Evolutionary conservation across 2,113 vertebrate genomes (phyloP).

Genomic region (Thunnus maccoyii): DNA sequence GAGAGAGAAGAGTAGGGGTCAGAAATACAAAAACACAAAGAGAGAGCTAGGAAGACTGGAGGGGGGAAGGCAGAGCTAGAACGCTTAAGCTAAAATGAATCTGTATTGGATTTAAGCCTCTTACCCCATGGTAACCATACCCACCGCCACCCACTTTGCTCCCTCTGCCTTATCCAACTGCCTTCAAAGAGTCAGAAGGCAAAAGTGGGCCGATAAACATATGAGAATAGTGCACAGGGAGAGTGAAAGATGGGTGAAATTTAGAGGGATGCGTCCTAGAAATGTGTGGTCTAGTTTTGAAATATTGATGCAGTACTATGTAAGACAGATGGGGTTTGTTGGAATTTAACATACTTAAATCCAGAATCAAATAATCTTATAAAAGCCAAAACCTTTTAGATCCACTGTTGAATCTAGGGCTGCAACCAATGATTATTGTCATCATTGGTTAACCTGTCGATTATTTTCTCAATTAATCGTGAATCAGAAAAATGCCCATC

Average conservation of each 20-base stretch:
- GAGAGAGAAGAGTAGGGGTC: constrained; percentile 5
- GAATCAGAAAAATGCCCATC: too few relatives aligned
- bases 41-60: constrained; percentile 21
- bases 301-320: constrained; percentile 7
- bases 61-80: constrained; percentile 32
- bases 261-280: background rate
- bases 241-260: background rate
- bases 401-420: background rate
- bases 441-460: too few relatives aligned
- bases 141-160: constrained; percentile 30
- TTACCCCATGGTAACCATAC: constrained; percentile 61
- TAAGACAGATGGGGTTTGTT: background rate
- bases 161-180: constrained; percentile 32
- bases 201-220: constrained; percentile 60
- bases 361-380: background rate
- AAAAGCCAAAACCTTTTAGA: background rate
- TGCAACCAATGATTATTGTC: too few relatives aligned
- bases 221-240: constrained; percentile 3
- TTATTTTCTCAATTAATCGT: too few relatives aligned
- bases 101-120: constrained; percentile 78
- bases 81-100: constrained; percentile 59
- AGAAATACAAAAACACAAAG: constrained; percentile 17
- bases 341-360: background rate
- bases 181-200: constrained; percentile 64
- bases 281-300: background rate